Base-by-base conservation (phyloP, 2,113 vertebrate species). In the Porphyrio hochstetteri region DNA sequence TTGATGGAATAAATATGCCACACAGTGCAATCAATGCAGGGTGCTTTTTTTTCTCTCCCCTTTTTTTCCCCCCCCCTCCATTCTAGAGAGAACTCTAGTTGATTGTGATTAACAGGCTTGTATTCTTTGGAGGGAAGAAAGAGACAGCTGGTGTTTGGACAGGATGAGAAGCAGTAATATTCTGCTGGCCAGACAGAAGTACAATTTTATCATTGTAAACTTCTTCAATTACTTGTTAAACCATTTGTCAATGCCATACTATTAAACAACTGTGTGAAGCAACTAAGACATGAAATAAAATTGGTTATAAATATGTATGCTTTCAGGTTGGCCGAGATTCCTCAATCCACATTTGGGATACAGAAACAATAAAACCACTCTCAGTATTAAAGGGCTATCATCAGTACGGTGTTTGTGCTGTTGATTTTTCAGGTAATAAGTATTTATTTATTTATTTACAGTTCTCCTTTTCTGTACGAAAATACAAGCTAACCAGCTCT, bases 381-480 rank as follows among this genome's bases (percentile, higher is more conserved):
- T 99, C 99, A 2, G 98, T 99, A 82, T 97, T 99, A 97, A 99
- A 98, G 97, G 99, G 99, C 96, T 99, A 98, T 97, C 99, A 99
- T 96, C 99, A 99, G 44, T 98, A 98, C 35, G 99, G 99, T 92
- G 98, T 99, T 76, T 99, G 99, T 87, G 98, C 99, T 84, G 98
- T 99, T 93, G 99, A 99, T 97, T 99, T 99, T 96, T 99, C 99
- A 98, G 99, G 99, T 99, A 98, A 98, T 97, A 77, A 81, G 75
- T 97, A 84, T 92, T 90, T 92, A 95, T 86, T 88, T 93, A 88
- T 82, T 64, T 82, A 72, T 57, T 70, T 72, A 33, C 4, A 17
- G 1, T 48, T 85, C 84, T 40, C 7, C 5, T 59, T 91, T 88
- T 82, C 56, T 79, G 1, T 91, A 11, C 70, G 56, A 72, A 82